Conservation (phyloP, 2,113 vertebrate genomes). For the Amphilophus citrinellus region DNA sequence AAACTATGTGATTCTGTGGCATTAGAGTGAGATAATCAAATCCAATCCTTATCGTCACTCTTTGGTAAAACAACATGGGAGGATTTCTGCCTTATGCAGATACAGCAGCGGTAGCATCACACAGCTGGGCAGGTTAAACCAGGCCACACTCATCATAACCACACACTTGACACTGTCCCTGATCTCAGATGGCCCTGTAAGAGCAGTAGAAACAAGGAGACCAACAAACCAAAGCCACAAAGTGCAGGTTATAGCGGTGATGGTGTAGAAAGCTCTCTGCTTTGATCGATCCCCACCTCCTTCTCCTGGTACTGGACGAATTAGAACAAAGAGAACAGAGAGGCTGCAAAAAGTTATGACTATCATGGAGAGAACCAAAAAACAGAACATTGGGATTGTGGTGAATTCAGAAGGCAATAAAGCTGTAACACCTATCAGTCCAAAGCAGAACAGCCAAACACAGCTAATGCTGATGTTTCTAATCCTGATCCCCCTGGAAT, state of each 20-base stretch:
- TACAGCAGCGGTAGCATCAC: neutral
- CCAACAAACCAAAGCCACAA: neutral
- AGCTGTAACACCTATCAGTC: neutral
- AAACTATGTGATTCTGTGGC: too few relatives aligned
- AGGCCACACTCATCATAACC: neutral
- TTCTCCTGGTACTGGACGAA: conserved; percentile 32
- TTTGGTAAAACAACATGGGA: neutral
- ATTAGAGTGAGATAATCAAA: neutral
- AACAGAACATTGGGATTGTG: accelerated
- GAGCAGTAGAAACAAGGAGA: neutral
- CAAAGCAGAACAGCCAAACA: conserved; percentile 2
- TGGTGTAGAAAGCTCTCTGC: conserved; percentile 27
- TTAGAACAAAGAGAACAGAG: conserved; percentile 19
- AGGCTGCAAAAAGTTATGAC: conserved; percentile 21
- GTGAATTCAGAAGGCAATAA: accelerated
- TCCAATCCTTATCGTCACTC: neutral
- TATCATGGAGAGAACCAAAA: accelerated
- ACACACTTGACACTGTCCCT: neutral
- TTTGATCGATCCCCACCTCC: conserved; percentile 16
- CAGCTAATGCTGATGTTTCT: conserved; percentile 6
- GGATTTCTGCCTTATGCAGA: neutral
- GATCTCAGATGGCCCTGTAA: accelerated
- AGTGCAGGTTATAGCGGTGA: neutral
- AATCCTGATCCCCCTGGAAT: too few relatives aligned
- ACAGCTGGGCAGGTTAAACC: neutral